Base-by-base conservation (phyloP, 2,113 vertebrate species). In the Planiliza haematocheilus region DNA sequence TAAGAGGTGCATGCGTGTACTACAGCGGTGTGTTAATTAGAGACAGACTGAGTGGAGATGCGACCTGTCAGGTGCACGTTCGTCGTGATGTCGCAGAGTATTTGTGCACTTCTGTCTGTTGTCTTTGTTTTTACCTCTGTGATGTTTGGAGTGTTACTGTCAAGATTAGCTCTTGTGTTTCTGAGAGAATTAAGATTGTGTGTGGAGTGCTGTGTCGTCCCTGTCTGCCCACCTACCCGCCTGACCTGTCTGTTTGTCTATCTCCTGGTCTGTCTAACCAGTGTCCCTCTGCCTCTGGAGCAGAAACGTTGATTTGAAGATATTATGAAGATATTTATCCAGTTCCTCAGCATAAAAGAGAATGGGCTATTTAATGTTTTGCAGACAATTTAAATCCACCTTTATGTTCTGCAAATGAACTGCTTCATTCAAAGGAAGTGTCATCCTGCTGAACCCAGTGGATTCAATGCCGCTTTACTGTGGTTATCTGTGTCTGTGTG, bases 121-220 rank as follows among this genome's bases (percentile, higher is more conserved):
- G 59, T 71, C 67, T 77, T 52, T 70, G 75, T 65, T 61, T 30
- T 14, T 13, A 10, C n/a, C 3, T 10, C 10, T 74, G 62, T 49
- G 51, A 65, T 61, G 75, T 73, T 65, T 75, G 42, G 43, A 60
- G 63, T 52, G 49, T 69, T 66, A 41, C 36, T 71, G 66, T 84
- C 72, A 34, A 70, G 66, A 77, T 80, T 59, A 74, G 67, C 34
- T 52, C 14, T 24, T 51, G 48, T 70, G 50, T 73, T 62, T 84
- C n/a, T 58, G 61, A 17, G 17, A 77, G 57, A 53, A 69, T 80
- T 59, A 63, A 37, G 67, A 74, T 70, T 0, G 17, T 41, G 67
- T 84, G 56, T 66, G 20, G 43, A 56, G 62, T 67, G 69, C 10
- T 14, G 52, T 56, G 45, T 56, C 20, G 9, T 60, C 36, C 38